Base-by-base conservation (phyloP, 2,113 vertebrate genomes). In the Epinephelus cyanopodus region DNA sequence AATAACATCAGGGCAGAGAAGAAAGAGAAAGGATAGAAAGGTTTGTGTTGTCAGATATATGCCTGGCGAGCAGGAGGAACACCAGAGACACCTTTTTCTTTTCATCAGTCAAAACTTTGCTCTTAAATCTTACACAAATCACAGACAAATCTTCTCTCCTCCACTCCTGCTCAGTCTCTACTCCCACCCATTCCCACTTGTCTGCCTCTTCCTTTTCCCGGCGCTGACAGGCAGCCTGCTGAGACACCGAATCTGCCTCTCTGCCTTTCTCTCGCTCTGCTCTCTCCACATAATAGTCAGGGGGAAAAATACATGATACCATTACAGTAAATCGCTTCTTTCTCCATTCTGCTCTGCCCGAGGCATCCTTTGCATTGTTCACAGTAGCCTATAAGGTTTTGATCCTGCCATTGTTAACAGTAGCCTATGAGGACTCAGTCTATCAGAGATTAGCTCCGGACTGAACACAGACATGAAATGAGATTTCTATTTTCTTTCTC, bases 21-120 rank as follows among this genome's bases (percentile, higher is more conserved):
- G 54, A 37, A 71, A 77, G 37, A 39, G 27, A 75, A 54, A 33
- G 14, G 39, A 60, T 23, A 13, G 42, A 73, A 54, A 48, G 18
- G 45, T 61, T 48, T 2, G 54, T 25, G 64, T 54, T 74, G 64
- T 71, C 37, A 87, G 74, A 63, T 29, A 63, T 56, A 82, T 60
- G 57, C 47, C 23, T 57, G 82, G 42, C 6, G 29, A 74, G 75
- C 52, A 21, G 76, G 23, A 75, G 48, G 48, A 37, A 23, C 61
- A 85, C 61, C 72, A 23, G 62, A 64, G 82, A 78, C 77, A 53
- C 58, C 83, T 54, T 67, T 87, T 88, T 75, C 77, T 80, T 82
- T 68, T 90, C 84, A 86, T 93, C 87, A 87, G 78, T 86, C 87
- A 85, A 87, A 88, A 84, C 74, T 86, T 74, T 85, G 72, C 77